Conservation (phyloP, 1,140 invertebrate species). For the Atta colombica region DNA sequence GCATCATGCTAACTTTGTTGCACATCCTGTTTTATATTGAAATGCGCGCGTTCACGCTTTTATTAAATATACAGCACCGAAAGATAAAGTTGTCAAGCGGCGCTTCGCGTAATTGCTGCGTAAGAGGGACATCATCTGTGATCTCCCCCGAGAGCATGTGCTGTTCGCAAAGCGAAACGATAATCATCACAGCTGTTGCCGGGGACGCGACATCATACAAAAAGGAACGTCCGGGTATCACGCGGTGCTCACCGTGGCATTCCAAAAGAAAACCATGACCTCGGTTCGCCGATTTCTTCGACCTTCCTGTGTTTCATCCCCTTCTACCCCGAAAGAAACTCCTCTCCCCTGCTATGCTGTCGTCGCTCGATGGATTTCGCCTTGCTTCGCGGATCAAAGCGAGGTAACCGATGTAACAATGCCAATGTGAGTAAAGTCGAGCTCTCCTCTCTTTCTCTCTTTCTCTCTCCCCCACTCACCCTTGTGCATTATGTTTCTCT, state of each 20-base stretch:
- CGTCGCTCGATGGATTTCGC: slow-evolving; percentile 4
- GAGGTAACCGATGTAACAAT: slow-evolving; percentile 54
- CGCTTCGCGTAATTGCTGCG: slow-evolving; percentile 1
- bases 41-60: slow-evolving; percentile 13
- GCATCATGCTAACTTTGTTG: slow-evolving; percentile 5
- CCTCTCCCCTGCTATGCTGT: neutral
- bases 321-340: neutral
- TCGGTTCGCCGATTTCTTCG: slow-evolving; percentile 69
- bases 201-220: slow-evolving; percentile 54
- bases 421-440: slow-evolving; percentile 11
- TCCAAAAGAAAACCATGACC: slow-evolving; percentile 70
- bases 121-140: slow-evolving; percentile 30
- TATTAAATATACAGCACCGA: neutral
- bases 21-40: neutral
- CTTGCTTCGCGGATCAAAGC: slow-evolving; percentile 41
- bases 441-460: neutral
- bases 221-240: slow-evolving; percentile 53
- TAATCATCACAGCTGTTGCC: slow-evolving; percentile 65
- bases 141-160: slow-evolving; percentile 9
- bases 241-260: slow-evolving; percentile 33
- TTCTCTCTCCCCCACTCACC: neutral
- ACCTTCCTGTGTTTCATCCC: slow-evolving; percentile 13
- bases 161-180: slow-evolving; percentile 46
- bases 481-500: neutral
- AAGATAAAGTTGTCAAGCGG: slow-evolving; percentile 20